phyloP scores from a whole-genome alignment of 1,140 invertebrate genomes.

The Brachystomella parvula region DNA sequence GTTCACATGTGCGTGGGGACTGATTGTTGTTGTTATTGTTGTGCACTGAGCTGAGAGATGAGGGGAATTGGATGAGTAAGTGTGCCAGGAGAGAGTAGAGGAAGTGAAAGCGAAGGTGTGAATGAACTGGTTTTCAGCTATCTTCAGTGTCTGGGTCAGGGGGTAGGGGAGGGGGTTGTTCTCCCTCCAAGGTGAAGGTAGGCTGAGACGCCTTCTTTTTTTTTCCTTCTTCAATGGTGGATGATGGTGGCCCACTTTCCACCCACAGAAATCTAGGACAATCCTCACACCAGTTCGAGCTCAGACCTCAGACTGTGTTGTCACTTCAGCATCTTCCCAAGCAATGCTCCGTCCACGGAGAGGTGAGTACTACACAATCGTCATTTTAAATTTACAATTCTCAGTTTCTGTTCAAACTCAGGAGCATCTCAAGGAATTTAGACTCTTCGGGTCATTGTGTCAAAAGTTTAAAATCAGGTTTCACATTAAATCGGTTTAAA shows the following conservation, averaged over 20 bases:
- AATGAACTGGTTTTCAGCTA: not conserved
- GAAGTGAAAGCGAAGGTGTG: conserved; percentile 17
- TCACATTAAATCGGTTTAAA: too few relatives aligned
- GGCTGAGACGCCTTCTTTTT: not conserved
- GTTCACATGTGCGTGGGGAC: too few relatives aligned
- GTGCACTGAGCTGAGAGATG: too few relatives aligned
- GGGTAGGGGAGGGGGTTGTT: not conserved
- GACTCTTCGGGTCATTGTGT: too few relatives aligned
- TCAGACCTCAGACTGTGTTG: not conserved
- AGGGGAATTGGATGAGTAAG: too few relatives aligned
- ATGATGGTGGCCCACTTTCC: not conserved
- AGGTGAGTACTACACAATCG: conserved; percentile 3
- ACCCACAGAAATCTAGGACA: not conserved
- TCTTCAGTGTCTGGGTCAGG: not conserved
- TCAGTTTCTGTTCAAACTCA: too few relatives aligned
- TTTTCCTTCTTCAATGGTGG: not conserved
- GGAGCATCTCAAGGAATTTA: too few relatives aligned
- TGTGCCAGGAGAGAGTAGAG: conserved; percentile 13
- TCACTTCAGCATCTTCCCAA: not conserved
- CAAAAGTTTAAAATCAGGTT: too few relatives aligned
- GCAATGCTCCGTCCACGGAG: not conserved
- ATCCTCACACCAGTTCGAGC: not conserved
- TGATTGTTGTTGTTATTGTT: too few relatives aligned
- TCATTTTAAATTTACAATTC: not conserved
- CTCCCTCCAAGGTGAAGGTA: not conserved